Evolutionary conservation across 2,888 invertebrate species (phyloP).

Genomic region (Cotesia congregata): DNA sequence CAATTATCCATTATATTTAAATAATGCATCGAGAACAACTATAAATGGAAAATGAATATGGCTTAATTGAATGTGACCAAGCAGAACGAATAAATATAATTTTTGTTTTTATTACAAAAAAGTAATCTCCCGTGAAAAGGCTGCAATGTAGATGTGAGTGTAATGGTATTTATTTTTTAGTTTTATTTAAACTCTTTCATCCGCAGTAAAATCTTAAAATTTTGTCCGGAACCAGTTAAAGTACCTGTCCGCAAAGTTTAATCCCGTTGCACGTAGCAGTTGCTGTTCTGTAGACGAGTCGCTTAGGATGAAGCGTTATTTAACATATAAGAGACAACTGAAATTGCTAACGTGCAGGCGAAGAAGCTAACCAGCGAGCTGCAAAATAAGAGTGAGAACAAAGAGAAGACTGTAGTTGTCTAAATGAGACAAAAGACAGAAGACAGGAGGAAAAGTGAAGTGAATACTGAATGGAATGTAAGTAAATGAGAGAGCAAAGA

Average conservation of each 20-base stretch:
- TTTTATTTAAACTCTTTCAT: constrained; percentile 13
- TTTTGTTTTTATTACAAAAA: not conserved
- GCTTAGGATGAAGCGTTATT: constrained; percentile 37
- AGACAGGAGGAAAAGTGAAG: constrained; percentile 21
- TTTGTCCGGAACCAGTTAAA: constrained; percentile 19
- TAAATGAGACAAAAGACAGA: too few relatives aligned
- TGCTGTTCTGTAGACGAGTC: constrained; percentile 7
- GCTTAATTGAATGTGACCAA: too few relatives aligned
- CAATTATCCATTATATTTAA: not conserved
- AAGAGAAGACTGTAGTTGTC: too few relatives aligned
- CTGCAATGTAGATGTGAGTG: not conserved
- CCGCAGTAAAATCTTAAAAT: constrained; percentile 23
- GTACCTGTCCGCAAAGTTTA: constrained; percentile 39
- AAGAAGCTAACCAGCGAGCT: not conserved
- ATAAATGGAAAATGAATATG: not conserved
- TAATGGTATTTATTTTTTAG: not conserved
- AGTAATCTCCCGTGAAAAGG: not conserved
- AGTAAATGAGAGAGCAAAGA: constrained; percentile 15
- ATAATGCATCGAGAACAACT: not conserved
- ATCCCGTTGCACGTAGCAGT: constrained; percentile 34
- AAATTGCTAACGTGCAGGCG: constrained; percentile 25
- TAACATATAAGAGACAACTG: constrained; percentile 40
- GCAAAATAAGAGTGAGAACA: constrained; percentile 23
- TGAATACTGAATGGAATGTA: not conserved
- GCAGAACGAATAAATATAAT: not conserved